These are phyloP conservation scores for Lophotis ruficrista DNA, from an alignment of 2,113 vertebrate species.

Conservation along the genomic window DNA sequence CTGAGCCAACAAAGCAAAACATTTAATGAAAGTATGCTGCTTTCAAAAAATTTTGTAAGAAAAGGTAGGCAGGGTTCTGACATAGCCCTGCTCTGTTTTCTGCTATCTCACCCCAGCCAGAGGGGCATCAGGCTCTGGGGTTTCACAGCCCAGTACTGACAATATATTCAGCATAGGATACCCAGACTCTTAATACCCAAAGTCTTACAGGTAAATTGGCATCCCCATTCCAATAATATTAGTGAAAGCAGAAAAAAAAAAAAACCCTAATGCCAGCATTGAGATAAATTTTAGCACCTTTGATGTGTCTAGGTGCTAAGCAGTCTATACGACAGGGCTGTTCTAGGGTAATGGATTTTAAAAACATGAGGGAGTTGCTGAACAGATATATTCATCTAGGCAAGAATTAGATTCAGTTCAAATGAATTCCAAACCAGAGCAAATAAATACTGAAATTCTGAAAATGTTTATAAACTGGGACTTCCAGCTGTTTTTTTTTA, in stretches of 20 bases:
- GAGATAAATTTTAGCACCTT: not conserved
- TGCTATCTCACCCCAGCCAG: not conserved
- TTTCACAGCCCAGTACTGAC: not conserved
- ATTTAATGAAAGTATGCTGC: not conserved
- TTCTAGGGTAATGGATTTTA: not conserved
- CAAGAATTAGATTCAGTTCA: not conserved
- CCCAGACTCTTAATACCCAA: not conserved
- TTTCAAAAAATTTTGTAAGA: not conserved
- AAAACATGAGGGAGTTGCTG: not conserved
- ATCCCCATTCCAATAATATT: not conserved
- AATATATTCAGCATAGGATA: not conserved
- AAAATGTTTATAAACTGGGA: not conserved
- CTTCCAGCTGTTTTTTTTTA: rapidly evolving
- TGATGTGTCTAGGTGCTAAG: not conserved
- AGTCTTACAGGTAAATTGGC: not conserved
- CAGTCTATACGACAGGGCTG: not conserved
- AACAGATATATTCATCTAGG: not conserved
- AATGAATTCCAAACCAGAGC: not conserved
- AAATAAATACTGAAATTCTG: not conserved
- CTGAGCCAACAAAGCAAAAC: not conserved
- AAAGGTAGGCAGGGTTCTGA: not conserved
- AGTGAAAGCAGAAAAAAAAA: not conserved
- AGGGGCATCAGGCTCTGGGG: rapidly evolving
- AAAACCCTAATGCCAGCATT: too few species aligned
- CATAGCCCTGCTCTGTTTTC: not conserved